phyloP scores from a whole-genome alignment of 2,797 vertebrate species.

The Craterocephalus amniculus region DNA sequence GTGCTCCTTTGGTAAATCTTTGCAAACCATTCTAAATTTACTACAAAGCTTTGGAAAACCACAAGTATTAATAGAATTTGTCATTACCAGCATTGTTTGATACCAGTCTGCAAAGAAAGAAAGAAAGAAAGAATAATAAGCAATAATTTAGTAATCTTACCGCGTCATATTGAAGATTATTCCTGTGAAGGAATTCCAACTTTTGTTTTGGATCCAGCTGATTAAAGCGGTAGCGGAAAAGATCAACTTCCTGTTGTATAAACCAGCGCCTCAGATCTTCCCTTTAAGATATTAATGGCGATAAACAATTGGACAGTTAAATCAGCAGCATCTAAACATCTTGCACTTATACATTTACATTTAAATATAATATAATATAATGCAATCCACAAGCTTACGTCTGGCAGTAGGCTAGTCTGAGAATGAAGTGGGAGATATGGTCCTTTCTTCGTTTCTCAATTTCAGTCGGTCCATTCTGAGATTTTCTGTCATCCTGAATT shows the following conservation, averaged over 20 bases:
- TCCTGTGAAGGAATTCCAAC: conserved; percentile 88
- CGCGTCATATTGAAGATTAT: conserved; percentile 88
- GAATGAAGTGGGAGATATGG: conserved; percentile 96
- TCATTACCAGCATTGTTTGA: too few species aligned
- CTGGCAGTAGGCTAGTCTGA: conserved; percentile 97
- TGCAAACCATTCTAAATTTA: not conserved
- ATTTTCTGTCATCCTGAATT: conserved; percentile 73
- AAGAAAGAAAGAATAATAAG: too few species aligned
- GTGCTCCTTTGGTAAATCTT: not conserved
- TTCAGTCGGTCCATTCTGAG: conserved; percentile 67
- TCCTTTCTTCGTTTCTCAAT: conserved; percentile 91
- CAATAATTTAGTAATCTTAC: conserved; percentile 75
- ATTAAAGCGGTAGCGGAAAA: conserved; percentile 90
- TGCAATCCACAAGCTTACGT: conserved; percentile 82
- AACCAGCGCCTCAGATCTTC: conserved; percentile 98
- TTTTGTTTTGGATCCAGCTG: conserved; percentile 73
- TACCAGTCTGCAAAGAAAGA: too few species aligned
- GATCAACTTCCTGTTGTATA: conserved; percentile 97
- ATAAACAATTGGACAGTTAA: not conserved
- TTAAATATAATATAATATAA: not conserved
- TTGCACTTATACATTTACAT: not conserved
- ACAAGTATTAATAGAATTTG: not conserved
- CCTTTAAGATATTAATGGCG: conserved; percentile 71
- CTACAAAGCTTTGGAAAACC: not conserved
- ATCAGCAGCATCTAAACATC: not conserved